phyloP scores from a whole-genome alignment of 2,797 vertebrate species.

The Hydrolagus colliei region DNA sequence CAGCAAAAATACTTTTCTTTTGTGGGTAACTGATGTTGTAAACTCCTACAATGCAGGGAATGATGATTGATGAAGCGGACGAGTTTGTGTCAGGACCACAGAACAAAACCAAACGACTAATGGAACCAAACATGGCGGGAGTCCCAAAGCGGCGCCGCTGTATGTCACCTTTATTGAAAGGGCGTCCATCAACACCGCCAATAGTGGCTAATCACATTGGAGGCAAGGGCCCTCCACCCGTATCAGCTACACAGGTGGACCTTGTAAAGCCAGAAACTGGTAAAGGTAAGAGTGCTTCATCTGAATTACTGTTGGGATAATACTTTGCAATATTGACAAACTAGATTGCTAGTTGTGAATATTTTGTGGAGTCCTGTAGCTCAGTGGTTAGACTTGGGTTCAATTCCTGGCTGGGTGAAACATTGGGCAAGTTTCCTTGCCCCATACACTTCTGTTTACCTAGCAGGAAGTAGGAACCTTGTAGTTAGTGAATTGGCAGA shows the following conservation, averaged over 20 bases:
- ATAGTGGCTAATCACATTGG: constrained; percentile 61
- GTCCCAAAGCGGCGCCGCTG: constrained; percentile 81
- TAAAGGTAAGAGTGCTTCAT: constrained; percentile 50
- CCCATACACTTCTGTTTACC: no score
- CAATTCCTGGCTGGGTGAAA: no score
- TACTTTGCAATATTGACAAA: no score
- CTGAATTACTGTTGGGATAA: neutral
- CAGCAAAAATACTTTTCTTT: constrained; percentile 22
- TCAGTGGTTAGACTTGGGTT: no score
- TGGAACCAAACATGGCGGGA: constrained; percentile 72
- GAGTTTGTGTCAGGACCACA: constrained; percentile 70
- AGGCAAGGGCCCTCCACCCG: constrained; percentile 54
- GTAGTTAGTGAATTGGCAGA: no score
- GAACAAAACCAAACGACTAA: constrained; percentile 83
- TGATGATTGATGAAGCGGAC: constrained; percentile 76
- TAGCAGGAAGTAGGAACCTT: no score
- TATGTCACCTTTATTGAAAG: constrained; percentile 83
- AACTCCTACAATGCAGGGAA: constrained; percentile 49
- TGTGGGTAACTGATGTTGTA: neutral
- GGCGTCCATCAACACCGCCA: constrained; percentile 66
- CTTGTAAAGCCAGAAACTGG: constrained; percentile 52
- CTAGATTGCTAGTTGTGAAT: no score
- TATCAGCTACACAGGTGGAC: constrained; percentile 50
- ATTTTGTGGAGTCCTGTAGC: no score
- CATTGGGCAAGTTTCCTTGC: no score